Base-by-base conservation (phyloP, 2,888 invertebrate species). In the Chaetoderma sp. region DNA sequence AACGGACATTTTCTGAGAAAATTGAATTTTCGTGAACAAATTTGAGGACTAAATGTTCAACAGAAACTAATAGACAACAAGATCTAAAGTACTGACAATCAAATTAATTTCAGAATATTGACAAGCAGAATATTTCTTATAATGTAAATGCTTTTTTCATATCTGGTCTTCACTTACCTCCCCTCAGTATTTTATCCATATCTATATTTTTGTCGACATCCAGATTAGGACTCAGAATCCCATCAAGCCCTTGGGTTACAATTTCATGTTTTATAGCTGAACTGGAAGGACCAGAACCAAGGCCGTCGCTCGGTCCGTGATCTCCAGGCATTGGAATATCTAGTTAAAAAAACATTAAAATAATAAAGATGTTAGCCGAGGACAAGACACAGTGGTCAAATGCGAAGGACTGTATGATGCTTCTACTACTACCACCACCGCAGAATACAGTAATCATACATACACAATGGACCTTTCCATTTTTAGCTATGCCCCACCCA, bases 181-280 rank as follows among this genome's bases (percentile, higher is more conserved):
- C 68, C 59, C 67, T 44, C 18, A 75, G 63, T 72, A 74, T 69
- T 21, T 64, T 70, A 30, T 71, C 70, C 5, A 69, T 69, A 44
- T 71, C 71, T 8, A 72, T 59, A n/a, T 65, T 67, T 36, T 71
- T 71, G 45, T 67, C 68, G 49, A 68, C 65, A 56, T 69, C 71
- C 25, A 68, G 30, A 23, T 45, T 70, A 33, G 68, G 68, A 54
- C 67, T 68, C 3, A 74, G 63, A 36, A 70, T 72, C 27, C 63
- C 54, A 21, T 60, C 69, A 27, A 71, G 49, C 25, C 60, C 63
- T 21, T 57, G 58, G 13, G 63, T 50, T n/a, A n/a, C n/a, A n/a
- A 63, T 30, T 23, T 60, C 60, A 28, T 63, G 47, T 32, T 63
- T 63, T 13, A 21, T 47, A 13, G 44, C 59, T 28, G 49, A 44